Evolutionary conservation across 2,113 vertebrate species (phyloP), one percentile per base, ranked within the genome.

Genomic region (Gallinago paraguaiae): DNA sequence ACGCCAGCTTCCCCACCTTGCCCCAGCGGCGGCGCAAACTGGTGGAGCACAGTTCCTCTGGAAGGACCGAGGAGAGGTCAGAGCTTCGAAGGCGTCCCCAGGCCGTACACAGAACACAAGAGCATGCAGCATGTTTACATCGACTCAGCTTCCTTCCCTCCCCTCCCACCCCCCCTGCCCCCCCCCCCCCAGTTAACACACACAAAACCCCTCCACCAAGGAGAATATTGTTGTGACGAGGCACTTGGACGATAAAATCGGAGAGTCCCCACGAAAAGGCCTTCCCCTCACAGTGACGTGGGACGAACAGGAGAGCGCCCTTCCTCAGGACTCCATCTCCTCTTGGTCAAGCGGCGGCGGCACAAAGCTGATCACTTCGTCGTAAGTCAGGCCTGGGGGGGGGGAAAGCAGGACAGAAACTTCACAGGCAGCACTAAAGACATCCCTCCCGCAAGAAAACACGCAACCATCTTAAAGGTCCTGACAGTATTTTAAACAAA

Each of bases 251-350:
- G 92, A 98, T 98, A 97, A 97, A 86, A 86, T 89, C 64, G 97
- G 97, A 98, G 98, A 98, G 97, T 98, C 97, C 97, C 97, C 81
- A 56, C 12, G 96, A 89, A 97, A 97, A 98, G 97, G 97, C 96
- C 90, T 98, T 98, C 97, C 98, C 97, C 98, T 98, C 98, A 98
- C 98, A 98, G 98, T 98, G 97, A 98, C 87, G 91, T 93, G 97
- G 95, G 95, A 95, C 46, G 11, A 78, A 90, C 86, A 92, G 84
- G n/a, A 97, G 86, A 92, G 93, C 94, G 86, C 87, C 53, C 92
- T 57, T 75, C 80, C 97, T 99, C 99, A 99, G 67, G 99, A 99
- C 91, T 99, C 99, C 99, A 99, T 99, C 96, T 99, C 99, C 53
- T 99, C 99, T 95, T 98, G 98, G 74, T 99, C 99, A 11, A 99